A percentile compares a stretch with the other conserved stretches of the same genome.
Conservation (phyloP, 2,113 vertebrate genomes). For the Diadophis punctatus region DNA sequence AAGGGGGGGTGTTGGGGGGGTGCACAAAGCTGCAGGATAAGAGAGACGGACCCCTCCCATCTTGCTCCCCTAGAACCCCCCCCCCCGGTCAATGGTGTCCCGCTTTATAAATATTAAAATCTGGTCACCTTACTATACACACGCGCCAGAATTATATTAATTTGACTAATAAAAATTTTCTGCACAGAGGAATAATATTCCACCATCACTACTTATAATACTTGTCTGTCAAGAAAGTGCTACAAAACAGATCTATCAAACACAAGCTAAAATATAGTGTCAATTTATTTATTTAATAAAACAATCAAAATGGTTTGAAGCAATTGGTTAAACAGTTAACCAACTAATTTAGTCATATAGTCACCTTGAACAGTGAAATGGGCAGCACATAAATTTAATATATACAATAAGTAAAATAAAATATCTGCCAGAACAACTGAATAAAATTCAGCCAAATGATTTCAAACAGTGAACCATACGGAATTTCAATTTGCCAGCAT, state of each 20-base stretch:
- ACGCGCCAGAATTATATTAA: not conserved
- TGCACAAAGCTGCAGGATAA: too few species aligned
- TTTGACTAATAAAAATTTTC: not conserved
- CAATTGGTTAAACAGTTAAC: not conserved
- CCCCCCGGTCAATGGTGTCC: too few species aligned
- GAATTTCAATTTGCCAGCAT: not conserved
- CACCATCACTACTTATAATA: not conserved
- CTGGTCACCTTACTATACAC: too few species aligned
- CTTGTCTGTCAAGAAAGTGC: not conserved
- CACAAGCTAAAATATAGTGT: not conserved
- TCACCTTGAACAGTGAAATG: too few species aligned
- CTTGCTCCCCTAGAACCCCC: too few species aligned
- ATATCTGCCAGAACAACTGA: not conserved
- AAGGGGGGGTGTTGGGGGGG: too few species aligned
- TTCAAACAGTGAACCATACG: not conserved
- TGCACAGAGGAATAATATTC: not conserved
- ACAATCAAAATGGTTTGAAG: not conserved
- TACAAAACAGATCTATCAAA: not conserved
- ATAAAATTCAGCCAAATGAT: not conserved
- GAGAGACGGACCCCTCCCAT: too few species aligned
- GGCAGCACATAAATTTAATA: too few species aligned
- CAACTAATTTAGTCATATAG: not conserved
- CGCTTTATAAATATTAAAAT: too few species aligned
- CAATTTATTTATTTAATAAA: not conserved
- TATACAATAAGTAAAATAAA: not conserved